Base-by-base conservation (phyloP, 92 coral and sea anemone genomes). In the Siderastrea radians region DNA sequence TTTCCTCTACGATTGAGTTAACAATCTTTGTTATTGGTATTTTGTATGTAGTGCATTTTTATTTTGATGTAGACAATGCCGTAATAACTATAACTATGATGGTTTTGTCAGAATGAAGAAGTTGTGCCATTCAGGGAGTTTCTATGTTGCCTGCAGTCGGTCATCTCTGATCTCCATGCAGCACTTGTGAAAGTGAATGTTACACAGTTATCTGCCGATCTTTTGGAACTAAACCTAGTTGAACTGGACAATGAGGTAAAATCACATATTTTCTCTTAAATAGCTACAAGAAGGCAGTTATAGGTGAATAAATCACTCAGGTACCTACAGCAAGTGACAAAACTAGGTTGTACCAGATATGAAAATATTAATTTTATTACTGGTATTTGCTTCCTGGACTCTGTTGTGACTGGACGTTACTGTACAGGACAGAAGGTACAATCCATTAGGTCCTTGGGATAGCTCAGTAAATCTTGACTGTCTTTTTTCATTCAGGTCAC, bases 211-310 rank as follows among this genome's bases (percentile, higher is more conserved):
- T 82, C 96, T 9, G 88, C 92, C 53, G 95, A 94, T 57, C 60
- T 94, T 9, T 79, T 96, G 82, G 93, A 96, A 78, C 72, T 94
- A 17, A 91, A 92, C 72, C 78, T 97, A 54, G 82, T 83, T 67
- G 94, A 97, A 70, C 74, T 97, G 66, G 96, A 97, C 87, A 88
- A 86, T 79, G 96, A 92, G 98, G 99, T 97, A 91, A 66, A 80
- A 15, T 2, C 48, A 10, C 17, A 14, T 64, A 17, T 10, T 65
- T 66, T 66, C 43, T 19, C 71, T 66, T 17, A 6, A 66, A 66
- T 9, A 66, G 38, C 44, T 26, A 26, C 0, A 66, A 10, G 58
- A 50, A 51, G 43, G 26, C 46, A 74, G 14, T 9, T 7, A 26
- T n/a, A 6, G 9, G 38, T 15, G 13, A 26, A 68, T 7, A 12